Base-by-base conservation (phyloP, 2,113 vertebrate species). In the Sceloporus tristichus region DNA sequence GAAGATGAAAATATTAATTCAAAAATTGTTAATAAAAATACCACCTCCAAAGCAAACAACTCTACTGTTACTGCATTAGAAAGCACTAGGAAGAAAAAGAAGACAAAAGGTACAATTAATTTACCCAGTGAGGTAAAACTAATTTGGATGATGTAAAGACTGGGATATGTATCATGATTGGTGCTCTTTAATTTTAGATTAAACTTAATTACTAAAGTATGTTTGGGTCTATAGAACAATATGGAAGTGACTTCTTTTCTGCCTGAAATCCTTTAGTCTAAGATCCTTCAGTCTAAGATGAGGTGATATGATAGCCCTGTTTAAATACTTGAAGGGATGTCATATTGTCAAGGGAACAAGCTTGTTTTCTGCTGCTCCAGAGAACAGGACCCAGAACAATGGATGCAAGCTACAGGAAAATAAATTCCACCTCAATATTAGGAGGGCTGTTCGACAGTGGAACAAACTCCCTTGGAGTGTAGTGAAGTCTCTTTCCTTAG, bases 71-170 rank as follows among this genome's bases (percentile, higher is more conserved):
- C 70, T 81, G 71, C 87, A 82, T 23, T 54, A 27, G 91, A 88
- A 92, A 79, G 14, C 34, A 77, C 84, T 62, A 21, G 66, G 68
- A 90, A 84, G 66, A 80, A 90, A 75, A 91, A 81, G n/a, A 92
- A 78, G 18, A 87, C 80, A 85, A 93, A 89, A 89, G 94, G 91
- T 95, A 93, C 2, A 29, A 16, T 65, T 53, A 40, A 48, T 27
- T 86, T 85, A 54, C 18, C n/a, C 4, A 59, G 4, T 38, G 23
- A 42, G 23, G 13, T 19, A 75, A 3, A 1, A 68, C 1, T 75
- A 34, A 25, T 13, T 59, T 38, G 34, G 62, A 23, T 48, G 5
- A 34, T 79, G 59, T 59, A 53, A n/a, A 59, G 10, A 73, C 4
- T 40, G 16, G 14, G 11, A 53, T 23, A n/a, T 29, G 4, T n/a